A percentile compares a stretch with the other conserved stretches of the same genome.
Evolutionary conservation across 2,797 vertebrate species (phyloP).

Genomic region (Halcyon smyrnensis): DNA sequence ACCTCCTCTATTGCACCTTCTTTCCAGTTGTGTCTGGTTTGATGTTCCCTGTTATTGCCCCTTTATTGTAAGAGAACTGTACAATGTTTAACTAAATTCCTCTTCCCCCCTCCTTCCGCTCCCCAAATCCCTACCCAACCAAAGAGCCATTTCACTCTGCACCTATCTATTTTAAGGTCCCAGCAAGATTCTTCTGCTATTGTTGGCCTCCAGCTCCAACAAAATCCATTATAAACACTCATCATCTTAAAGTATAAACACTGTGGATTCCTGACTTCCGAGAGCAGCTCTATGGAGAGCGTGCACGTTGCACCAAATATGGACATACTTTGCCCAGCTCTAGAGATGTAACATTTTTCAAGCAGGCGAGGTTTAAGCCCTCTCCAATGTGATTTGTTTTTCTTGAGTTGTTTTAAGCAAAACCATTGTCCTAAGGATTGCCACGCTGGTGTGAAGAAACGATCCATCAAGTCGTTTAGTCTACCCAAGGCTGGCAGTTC

Average conservation of each 20-base stretch:
- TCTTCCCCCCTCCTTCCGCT: background rate
- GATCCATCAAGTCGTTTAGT: background rate
- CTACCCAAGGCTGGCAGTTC: background rate
- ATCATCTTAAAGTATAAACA: slow-evolving; percentile 54
- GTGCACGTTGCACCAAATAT: slow-evolving; percentile 58
- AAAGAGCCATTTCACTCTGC: background rate
- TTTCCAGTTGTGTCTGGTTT: background rate
- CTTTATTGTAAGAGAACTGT: background rate
- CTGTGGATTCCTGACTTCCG: slow-evolving; percentile 60
- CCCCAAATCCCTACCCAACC: background rate
- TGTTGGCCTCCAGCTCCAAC: slow-evolving; percentile 38
- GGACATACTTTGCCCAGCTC: slow-evolving; percentile 36
- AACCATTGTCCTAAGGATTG: background rate
- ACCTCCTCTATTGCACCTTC: background rate
- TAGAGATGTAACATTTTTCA: slow-evolving; percentile 28
- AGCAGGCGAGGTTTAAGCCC: background rate
- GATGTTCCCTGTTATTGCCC: background rate
- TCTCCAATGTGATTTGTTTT: slow-evolving; percentile 3
- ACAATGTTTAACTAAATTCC: background rate
- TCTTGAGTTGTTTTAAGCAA: background rate
- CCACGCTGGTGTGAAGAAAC: background rate
- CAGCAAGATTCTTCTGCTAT: slow-evolving; percentile 49
- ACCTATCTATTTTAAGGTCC: slow-evolving; percentile 42
- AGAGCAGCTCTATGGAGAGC: background rate
- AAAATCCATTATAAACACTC: slow-evolving; percentile 53